Evolutionary conservation across 2,888 invertebrate genomes (phyloP), one percentile per base, ranked within the genome.

Genomic region (Molanna angustata): DNA sequence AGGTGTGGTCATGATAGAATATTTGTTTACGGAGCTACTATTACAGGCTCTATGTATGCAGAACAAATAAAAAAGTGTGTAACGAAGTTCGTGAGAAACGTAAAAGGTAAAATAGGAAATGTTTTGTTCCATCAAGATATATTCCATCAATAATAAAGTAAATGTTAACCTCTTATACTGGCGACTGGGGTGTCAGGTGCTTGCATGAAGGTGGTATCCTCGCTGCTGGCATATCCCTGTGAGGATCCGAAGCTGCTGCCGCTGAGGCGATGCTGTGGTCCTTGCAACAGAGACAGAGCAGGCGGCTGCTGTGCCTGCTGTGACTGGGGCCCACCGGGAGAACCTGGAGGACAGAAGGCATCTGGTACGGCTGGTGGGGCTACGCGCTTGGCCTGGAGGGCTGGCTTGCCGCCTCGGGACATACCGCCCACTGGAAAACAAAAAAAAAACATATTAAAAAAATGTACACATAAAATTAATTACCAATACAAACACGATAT

Each of bases 331-430:
- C 27, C 62, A 11, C 41, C 32, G 74, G 6, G 76, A 78, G 21
- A 62, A 64, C 21, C 62, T 19, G 52, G 52, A 73, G 73, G 17
- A 69, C 74, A 73, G 64, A 76, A 84, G 61, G 86, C 84, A 69
- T 87, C 86, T 43, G 91, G 90, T 61, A 91, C 88, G 48, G 90
- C 89, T 39, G 91, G 91, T 64, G 93, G 93, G 64, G 92, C 87
- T 68, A 93, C 92, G 76, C 91, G 90, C 76, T 93, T 93, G 67
- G 88, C 90, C 76, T 90, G 90, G n/a, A n/a, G n/a, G 72, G 86
- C 85, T 74, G 84, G 81, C 78, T 86, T 86, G 67, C 83, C 84
- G 66, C 89, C 86, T 78, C 91, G 88, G 71, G 86, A 88, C 88
- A 91, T 90, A 70, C 91, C 91, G 81, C 89, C 90, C 81, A 88